These are phyloP conservation scores for Andrena bicolor DNA, from an alignment of 2,888 invertebrate species.

Conservation along the genomic window DNA sequence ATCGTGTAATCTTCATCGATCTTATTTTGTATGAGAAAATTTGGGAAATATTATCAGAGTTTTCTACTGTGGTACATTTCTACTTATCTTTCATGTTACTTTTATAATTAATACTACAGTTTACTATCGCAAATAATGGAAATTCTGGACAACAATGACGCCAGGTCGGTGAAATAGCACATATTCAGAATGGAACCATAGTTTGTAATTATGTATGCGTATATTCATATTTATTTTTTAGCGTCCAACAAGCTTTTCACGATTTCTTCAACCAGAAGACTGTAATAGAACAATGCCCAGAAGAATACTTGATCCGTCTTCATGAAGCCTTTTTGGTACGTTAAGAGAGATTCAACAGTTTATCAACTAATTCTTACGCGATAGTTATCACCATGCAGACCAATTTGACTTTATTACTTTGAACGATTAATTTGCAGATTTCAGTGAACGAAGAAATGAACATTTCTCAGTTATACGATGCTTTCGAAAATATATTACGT, in stretches of 20 bases:
- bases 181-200: constrained; percentile 10
- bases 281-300: constrained; percentile 74
- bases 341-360: constrained; percentile 7
- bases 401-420: neutral
- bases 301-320: constrained; percentile 74
- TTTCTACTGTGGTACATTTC: neutral
- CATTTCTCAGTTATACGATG: constrained; percentile 68
- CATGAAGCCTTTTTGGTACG: constrained; percentile 75
- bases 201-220: neutral
- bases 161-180: constrained; percentile 42
- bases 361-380: neutral
- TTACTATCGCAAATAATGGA: constrained; percentile 46
- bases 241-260: constrained; percentile 67
- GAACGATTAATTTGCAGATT: constrained; percentile 51
- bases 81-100: constrained; percentile 1
- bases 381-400: neutral
- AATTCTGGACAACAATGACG: constrained; percentile 27
- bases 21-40: constrained; percentile 22
- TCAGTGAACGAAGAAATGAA: constrained; percentile 69
- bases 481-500: constrained; percentile 70
- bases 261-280: constrained; percentile 67
- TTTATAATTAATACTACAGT: constrained; percentile 9
- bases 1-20: constrained; percentile 14
- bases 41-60: constrained; percentile 6
- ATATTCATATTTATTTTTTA: constrained; percentile 34